Conservation (phyloP, 2,797 vertebrate genomes). For the Gymnopithys bicolor region DNA sequence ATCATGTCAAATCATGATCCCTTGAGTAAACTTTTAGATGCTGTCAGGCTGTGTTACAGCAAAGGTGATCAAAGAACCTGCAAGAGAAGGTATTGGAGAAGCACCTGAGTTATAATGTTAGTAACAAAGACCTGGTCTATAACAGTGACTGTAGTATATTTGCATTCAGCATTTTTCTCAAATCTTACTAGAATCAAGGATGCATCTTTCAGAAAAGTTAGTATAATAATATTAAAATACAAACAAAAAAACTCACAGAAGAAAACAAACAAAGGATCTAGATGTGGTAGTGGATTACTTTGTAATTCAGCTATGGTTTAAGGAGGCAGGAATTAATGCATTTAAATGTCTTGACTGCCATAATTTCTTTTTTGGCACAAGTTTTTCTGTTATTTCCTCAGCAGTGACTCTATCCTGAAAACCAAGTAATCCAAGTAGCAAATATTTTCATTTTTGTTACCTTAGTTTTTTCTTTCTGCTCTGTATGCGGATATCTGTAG, state of each 20-base stretch:
- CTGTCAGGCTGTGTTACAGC: neutral
- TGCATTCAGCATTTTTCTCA: fast-evolving
- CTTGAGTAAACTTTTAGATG: neutral
- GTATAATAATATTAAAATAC: neutral
- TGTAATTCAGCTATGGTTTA: neutral
- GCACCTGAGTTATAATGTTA: neutral
- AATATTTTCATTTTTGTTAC: neutral
- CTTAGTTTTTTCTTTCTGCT: neutral
- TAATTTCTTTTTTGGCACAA: neutral
- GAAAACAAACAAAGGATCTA: neutral
- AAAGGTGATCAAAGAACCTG: neutral
- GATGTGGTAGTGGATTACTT: neutral
- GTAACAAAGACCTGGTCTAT: neutral
- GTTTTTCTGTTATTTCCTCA: neutral
- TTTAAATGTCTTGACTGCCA: neutral
- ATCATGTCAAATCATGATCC: neutral
- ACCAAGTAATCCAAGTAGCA: neutral
- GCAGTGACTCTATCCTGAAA: neutral
- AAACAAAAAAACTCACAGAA: neutral
- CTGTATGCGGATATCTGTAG: neutral
- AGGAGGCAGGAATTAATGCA: neutral
- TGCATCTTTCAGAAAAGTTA: neutral
- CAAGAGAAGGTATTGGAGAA: neutral
- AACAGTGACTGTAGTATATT: neutral
- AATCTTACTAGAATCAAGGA: neutral